These are phyloP conservation scores for Microctonus brassicae DNA, from an alignment of 2,888 invertebrate genomes.

Conservation along the genomic window DNA sequence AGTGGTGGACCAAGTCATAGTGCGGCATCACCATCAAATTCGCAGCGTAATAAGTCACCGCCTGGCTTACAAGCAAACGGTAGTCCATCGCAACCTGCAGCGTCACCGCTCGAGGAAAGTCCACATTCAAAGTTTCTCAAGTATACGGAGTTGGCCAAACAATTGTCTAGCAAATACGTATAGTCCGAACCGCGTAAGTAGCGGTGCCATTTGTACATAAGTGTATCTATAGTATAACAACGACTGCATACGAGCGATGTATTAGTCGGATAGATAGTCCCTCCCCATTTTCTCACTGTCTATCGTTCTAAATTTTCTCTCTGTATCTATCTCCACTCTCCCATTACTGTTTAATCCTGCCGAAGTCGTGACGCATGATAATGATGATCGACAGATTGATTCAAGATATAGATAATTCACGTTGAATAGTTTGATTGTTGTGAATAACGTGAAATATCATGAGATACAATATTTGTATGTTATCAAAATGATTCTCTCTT, in stretches of 20 bases:
- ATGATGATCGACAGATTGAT: conserved; percentile 32
- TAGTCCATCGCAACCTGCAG: conserved; percentile 71
- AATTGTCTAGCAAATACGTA: conserved; percentile 96
- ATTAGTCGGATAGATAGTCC: conserved; percentile 34
- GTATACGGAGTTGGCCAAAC: conserved; percentile 98
- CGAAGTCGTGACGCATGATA: conserved; percentile 15
- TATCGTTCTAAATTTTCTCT: background rate
- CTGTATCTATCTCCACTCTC: background rate
- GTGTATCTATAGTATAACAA: conserved; percentile 67
- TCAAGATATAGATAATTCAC: conserved; percentile 33
- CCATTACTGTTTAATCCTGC: conserved; percentile 12
- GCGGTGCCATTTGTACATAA: conserved; percentile 71
- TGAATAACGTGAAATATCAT: conserved; percentile 26
- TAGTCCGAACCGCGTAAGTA: conserved; percentile 73
- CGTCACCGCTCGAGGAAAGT: conserved; percentile 80
- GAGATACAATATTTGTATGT: background rate
- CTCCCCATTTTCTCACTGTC: conserved; percentile 2
- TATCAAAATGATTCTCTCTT: conserved; percentile 11
- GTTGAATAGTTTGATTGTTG: conserved; percentile 37
- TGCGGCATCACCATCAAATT: conserved; percentile 68
- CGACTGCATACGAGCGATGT: conserved; percentile 37
- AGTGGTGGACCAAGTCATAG: conserved; percentile 55
- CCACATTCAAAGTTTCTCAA: conserved; percentile 98
- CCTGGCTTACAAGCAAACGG: conserved; percentile 67
- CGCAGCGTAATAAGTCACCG: conserved; percentile 74